A percentile compares a stretch with the other conserved stretches of the same genome.
These are phyloP conservation scores for Thalassarche chlororhynchos DNA, from an alignment of 2,113 vertebrate species.

Conservation along the genomic window DNA sequence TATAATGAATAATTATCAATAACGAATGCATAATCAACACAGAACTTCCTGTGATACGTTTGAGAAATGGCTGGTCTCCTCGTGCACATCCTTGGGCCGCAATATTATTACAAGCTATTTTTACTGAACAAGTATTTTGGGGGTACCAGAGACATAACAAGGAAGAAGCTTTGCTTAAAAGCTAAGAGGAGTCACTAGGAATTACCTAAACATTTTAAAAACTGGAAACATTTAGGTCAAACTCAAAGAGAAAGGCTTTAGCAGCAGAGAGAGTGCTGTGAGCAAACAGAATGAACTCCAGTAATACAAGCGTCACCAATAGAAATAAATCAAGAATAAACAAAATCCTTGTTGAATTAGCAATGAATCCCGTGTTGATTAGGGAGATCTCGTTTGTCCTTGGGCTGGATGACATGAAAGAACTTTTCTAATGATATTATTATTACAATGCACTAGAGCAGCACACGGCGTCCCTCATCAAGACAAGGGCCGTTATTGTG, in stretches of 20 bases:
- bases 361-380: neutral
- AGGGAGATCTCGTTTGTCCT: neutral
- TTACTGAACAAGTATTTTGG: neutral
- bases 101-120: neutral
- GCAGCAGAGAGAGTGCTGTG: neutral
- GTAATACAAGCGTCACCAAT: neutral
- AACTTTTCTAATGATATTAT: neutral
- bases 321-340: slow-evolving; percentile 36
- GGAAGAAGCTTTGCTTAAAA: neutral
- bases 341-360: slow-evolving; percentile 23
- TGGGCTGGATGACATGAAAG: neutral
- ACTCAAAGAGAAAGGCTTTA: neutral
- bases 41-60: neutral
- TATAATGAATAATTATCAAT: slow-evolving; percentile 51
- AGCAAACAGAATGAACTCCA: neutral
- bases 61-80: neutral
- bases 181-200: neutral
- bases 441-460: neutral
- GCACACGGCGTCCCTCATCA: neutral
- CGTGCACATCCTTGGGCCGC: neutral
- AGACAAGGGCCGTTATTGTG: neutral
- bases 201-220: neutral
- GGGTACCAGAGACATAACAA: neutral
- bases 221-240: neutral
- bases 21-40: slow-evolving; percentile 11